Percentiles rank a stretch among this genome's conserved stretches.
These are phyloP conservation scores for Tenrec ecaudatus DNA, from an alignment of 2,113 vertebrate genomes.

Conservation along the genomic window DNA sequence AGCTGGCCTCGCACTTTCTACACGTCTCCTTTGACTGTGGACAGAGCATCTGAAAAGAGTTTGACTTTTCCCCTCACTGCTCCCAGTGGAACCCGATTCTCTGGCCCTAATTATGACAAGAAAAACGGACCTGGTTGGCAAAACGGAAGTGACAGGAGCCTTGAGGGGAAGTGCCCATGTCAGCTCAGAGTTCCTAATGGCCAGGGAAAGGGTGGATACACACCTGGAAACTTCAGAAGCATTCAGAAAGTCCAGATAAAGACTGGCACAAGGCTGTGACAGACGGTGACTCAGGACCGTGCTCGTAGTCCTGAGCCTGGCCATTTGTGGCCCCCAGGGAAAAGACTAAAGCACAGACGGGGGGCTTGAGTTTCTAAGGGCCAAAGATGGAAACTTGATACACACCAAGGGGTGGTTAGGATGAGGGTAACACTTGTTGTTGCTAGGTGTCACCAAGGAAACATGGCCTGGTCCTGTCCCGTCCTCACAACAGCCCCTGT, in stretches of 20 bases:
- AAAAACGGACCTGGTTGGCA: not conserved
- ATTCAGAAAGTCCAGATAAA: slow-evolving; percentile 26
- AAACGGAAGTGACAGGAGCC: slow-evolving; percentile 49
- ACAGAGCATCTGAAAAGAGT: not conserved
- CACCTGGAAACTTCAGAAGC: slow-evolving; percentile 1
- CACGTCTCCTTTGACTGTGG: not conserved
- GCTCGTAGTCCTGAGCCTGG: not conserved
- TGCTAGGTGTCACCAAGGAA: no score
- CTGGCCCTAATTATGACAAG: slow-evolving; percentile 40
- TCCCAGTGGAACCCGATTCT: not conserved
- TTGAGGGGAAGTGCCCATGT: slow-evolving; percentile 52
- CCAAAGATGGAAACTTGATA: not conserved
- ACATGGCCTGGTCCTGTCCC: no score
- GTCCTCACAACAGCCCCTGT: no score
- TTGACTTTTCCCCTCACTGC: not conserved
- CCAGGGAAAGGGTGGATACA: slow-evolving; percentile 36
- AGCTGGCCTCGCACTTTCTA: not conserved
- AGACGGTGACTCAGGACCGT: not conserved
- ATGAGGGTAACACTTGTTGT: not conserved
- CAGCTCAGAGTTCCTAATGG: slow-evolving; percentile 43
- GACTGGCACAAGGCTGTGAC: not conserved
- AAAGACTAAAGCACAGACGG: not conserved
- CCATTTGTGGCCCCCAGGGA: not conserved
- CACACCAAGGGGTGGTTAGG: not conserved
- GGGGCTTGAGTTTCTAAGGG: not conserved